A percentile compares a stretch with the other conserved stretches of the same genome.
These are phyloP conservation scores for Lottia gigantea DNA, from an alignment of 2,888 invertebrate species.

Conservation along the genomic window DNA sequence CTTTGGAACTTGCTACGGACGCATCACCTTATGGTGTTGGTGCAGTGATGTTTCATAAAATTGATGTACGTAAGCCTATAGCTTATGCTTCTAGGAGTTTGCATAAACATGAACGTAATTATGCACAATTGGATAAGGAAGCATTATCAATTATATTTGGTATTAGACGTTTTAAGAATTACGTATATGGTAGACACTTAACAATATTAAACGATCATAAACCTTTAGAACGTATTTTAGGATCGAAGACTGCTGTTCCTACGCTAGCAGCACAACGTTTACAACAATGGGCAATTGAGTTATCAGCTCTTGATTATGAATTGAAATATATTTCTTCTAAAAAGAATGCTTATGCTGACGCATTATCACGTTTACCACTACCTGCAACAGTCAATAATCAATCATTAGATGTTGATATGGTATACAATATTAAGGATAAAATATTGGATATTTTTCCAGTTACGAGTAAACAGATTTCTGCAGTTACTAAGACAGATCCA, in stretches of 20 bases:
- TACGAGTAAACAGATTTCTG: not conserved
- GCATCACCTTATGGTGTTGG: slow-evolving; percentile 26
- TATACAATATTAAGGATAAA: not conserved
- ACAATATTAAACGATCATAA: slow-evolving; percentile 6
- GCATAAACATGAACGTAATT: slow-evolving; percentile 3
- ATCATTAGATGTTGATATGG: not conserved
- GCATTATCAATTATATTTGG: not conserved
- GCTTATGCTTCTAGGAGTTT: slow-evolving; percentile 38
- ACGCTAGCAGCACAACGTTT: not conserved
- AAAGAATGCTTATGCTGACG: not conserved
- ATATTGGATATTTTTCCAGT: not conserved
- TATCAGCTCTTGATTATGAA: not conserved
- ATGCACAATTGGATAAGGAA: slow-evolving; percentile 40
- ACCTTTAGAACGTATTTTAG: slow-evolving; percentile 4
- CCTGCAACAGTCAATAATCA: too few species aligned
- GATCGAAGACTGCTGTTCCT: not conserved
- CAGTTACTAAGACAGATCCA: not conserved
- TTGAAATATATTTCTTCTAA: not conserved
- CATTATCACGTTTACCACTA: not conserved
- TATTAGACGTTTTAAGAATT: not conserved
- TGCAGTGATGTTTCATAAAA: slow-evolving; percentile 25
- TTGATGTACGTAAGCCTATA: slow-evolving; percentile 56
- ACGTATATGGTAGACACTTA: not conserved
- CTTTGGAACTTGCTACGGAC: slow-evolving; percentile 18
- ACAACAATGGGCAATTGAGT: not conserved